Conservation (phyloP, 1,140 invertebrate genomes). For the Scaptodrosophila lebanonensis region DNA sequence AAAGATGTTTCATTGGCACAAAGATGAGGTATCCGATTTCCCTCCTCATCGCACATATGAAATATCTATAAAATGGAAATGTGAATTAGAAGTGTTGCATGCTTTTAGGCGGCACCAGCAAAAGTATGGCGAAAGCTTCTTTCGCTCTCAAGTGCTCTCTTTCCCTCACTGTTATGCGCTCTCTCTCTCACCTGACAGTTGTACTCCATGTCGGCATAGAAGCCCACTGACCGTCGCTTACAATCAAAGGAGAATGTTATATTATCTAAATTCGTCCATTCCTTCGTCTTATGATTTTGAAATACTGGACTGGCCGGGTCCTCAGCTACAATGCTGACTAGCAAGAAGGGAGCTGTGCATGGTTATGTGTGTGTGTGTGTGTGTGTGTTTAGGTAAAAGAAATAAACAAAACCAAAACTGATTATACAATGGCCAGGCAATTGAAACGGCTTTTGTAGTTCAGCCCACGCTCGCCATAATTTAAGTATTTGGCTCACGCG, state of each 20-base stretch:
- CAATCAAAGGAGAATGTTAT: constrained; percentile 82
- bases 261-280: constrained; percentile 82
- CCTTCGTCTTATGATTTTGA: constrained; percentile 78
- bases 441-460: constrained; percentile 17
- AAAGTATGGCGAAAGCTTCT: background rate
- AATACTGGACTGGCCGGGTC: constrained; percentile 76
- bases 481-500: constrained; percentile 64
- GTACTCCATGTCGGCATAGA: constrained; percentile 82
- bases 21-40: constrained; percentile 80
- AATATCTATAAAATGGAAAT: constrained; percentile 79
- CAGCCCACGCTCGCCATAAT: constrained; percentile 37
- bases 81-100: too few relatives aligned
- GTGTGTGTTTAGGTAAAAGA: background rate
- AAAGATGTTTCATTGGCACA: constrained; percentile 82
- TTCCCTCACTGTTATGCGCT: background rate
- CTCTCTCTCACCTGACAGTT: constrained; percentile 78
- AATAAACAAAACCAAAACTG: too few relatives aligned
- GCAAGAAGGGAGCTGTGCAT: constrained; percentile 31
- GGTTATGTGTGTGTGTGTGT: background rate
- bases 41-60: constrained; percentile 82
- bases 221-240: constrained; percentile 79
- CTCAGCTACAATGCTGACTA: constrained; percentile 52
- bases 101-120: constrained; percentile 36
- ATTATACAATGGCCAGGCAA: too few relatives aligned
- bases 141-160: constrained; percentile 3